A percentile compares a stretch with the other conserved stretches of the same genome.
phyloP scores from a whole-genome alignment of 2,888 invertebrate genomes.

The Watsonalla binaria region DNA sequence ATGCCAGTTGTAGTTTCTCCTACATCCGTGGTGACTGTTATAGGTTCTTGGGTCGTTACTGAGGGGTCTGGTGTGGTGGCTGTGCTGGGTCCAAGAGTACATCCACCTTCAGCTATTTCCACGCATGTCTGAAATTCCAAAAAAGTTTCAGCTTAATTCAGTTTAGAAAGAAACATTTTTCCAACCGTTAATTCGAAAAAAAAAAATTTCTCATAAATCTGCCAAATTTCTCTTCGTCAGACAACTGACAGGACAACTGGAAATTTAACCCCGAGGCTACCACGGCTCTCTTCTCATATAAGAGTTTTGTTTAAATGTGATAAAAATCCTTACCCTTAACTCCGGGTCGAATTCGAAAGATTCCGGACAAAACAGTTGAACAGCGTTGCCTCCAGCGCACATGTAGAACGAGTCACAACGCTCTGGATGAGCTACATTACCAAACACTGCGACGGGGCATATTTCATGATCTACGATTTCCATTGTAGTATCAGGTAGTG shows the following conservation, averaged over 20 bases:
- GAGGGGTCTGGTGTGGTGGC: slow-evolving; percentile 1
- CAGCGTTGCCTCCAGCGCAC: slow-evolving; percentile 33
- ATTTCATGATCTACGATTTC: slow-evolving; percentile 6
- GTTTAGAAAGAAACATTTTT: neutral
- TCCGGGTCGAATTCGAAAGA: slow-evolving; percentile 28
- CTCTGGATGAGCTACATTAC: slow-evolving; percentile 37
- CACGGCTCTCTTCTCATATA: no score
- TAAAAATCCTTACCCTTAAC: slow-evolving; percentile 14
- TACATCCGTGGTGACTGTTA: neutral
- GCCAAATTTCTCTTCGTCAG: neutral
- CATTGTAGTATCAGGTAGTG: slow-evolving; percentile 4
- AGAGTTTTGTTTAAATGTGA: neutral
- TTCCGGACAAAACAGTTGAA: slow-evolving; percentile 26
- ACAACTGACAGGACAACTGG: no score
- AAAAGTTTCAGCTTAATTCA: neutral
- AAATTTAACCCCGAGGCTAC: no score
- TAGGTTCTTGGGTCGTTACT: neutral
- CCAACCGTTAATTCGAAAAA: no score
- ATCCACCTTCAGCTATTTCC: slow-evolving; percentile 22
- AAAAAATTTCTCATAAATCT: neutral
- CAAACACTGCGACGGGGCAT: slow-evolving; percentile 31
- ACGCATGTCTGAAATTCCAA: slow-evolving; percentile 15
- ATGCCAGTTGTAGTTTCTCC: neutral
- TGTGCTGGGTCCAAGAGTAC: slow-evolving; percentile 12
- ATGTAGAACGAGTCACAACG: slow-evolving; percentile 36